Conservation (phyloP, 2,888 invertebrate species). For the Oxytorus armatus region DNA sequence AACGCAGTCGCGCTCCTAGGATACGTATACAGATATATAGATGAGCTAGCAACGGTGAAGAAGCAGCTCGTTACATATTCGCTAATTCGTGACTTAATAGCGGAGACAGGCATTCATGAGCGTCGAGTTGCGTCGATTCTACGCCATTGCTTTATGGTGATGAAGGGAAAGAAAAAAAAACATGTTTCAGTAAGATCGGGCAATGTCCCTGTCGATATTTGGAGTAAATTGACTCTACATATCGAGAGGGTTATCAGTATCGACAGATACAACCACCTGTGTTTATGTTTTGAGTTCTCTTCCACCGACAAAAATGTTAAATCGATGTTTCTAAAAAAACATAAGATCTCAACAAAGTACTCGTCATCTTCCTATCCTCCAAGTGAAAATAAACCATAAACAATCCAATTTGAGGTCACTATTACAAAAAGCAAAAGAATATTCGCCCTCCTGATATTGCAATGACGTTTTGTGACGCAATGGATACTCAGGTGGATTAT, state of each 20-base stretch:
- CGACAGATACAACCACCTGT: too few relatives aligned
- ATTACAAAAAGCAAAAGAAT: background rate
- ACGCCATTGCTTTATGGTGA: background rate
- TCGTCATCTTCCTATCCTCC: too few relatives aligned
- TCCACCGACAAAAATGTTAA: too few relatives aligned
- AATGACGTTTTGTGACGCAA: too few relatives aligned
- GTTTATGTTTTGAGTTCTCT: too few relatives aligned
- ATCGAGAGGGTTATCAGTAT: too few relatives aligned
- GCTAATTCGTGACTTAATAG: constrained; percentile 48
- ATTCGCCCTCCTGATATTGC: background rate
- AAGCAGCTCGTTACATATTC: constrained; percentile 53
- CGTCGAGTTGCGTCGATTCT: constrained; percentile 35
- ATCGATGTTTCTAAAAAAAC: too few relatives aligned
- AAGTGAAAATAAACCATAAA: too few relatives aligned
- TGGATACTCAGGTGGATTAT: constrained; percentile 12
- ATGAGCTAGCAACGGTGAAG: constrained; percentile 24
- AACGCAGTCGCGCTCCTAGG: constrained; percentile 33
- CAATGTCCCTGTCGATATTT: background rate
- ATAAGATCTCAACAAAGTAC: too few relatives aligned
- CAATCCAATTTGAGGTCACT: constrained; percentile 13
- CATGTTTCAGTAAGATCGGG: constrained; percentile 30
- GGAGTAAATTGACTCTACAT: too few relatives aligned
- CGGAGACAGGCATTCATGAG: constrained; percentile 35
- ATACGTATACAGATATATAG: background rate
- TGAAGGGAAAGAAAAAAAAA: constrained; percentile 33